Base-by-base conservation (phyloP, 53 echinoderm and acorn worm genomes). In the Holothuria scabra region DNA sequence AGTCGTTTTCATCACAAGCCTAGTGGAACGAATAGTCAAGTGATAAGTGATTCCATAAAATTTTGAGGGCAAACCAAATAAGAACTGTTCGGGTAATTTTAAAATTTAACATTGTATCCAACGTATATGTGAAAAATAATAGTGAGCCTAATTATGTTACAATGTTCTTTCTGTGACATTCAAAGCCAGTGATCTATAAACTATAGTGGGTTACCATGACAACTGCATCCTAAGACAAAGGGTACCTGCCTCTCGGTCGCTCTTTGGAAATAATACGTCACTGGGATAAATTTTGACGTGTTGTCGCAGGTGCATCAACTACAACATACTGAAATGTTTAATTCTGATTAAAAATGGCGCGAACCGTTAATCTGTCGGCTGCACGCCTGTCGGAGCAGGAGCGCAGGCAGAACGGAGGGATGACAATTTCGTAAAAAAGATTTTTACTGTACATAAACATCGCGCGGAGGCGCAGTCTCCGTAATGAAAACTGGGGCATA, bases 331-430 rank as follows among this genome's bases (percentile, higher is more conserved):
- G 69, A 22, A 52, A 34, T 34, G 69, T 23, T 33, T 32, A 34
- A 41, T 67, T 67, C 67, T 67, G 67, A 67, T 67, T 67, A 67
- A 67, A 32, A 71, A 24, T 71, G 71, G 71, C 46, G 71, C 46
- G 48, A 71, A 71, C 46, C 71, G 71, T 71, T 46, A 71, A 71
- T 71, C 71, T 71, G 71, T 71, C 71, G 41, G 13, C 24, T 71
- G 21, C 26, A 71, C 71, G 71, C 71, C 71, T 71, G 71, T 71
- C 71, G 48, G 71, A 44, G 71, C 9, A 71, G 2, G 71, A 71
- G 41, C 4, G 48, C 71, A 71, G 16, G 71, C 71, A 71, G 71
- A 71, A 71, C 71, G 41, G 71, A 71, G 46, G 25, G 25, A 71
- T 71, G 71, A 71, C 34, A 26, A 46, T 35, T 71, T 5, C 46